These are phyloP conservation scores for Acanthis flammea DNA, from an alignment of 2,797 vertebrate species.

Conservation along the genomic window DNA sequence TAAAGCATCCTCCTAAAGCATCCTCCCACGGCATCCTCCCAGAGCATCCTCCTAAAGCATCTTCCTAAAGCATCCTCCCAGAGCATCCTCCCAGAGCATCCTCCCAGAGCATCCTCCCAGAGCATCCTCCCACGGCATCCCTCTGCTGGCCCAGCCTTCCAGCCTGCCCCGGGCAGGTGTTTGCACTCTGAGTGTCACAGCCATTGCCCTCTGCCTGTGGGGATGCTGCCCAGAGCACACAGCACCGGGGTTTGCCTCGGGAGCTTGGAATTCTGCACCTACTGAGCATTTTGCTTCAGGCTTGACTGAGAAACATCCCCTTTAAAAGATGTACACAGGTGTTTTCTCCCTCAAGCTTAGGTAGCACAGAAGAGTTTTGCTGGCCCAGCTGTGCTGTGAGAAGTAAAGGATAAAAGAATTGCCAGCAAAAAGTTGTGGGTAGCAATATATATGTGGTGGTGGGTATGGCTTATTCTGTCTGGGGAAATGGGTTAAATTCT, in stretches of 20 bases:
- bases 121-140: neutral
- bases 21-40: neutral
- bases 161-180: neutral
- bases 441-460: neutral
- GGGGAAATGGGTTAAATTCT: neutral
- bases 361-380: neutral
- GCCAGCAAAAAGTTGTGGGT: neutral
- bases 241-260: fast-evolving
- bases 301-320: neutral
- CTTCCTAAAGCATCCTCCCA: neutral
- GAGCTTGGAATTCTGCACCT: neutral
- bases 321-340: neutral
- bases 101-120: neutral
- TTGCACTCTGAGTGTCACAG: neutral
- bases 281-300: neutral
- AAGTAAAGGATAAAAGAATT: neutral
- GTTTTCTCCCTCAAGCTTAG: neutral
- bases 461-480: neutral
- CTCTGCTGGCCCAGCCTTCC: neutral
- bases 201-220: neutral
- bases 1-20: neutral
- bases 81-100: neutral
- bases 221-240: fast-evolving
- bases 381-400: neutral
- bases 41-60: too few species aligned